Conservation (phyloP, 2,888 invertebrate species). For the Melinaea marsaeus region DNA sequence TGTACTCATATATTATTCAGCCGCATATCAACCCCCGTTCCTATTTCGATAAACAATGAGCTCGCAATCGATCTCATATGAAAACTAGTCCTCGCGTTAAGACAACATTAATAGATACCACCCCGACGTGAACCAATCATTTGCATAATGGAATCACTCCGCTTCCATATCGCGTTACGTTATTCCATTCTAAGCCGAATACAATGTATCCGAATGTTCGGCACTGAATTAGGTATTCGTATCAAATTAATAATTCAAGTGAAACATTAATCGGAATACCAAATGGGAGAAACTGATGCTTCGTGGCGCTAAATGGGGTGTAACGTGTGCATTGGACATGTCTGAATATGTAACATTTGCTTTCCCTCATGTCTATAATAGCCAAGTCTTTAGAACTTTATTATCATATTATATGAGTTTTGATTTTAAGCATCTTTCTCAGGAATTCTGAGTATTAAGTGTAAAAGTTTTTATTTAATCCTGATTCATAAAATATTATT, state of each 20-base stretch:
- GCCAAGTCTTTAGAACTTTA: slow-evolving; percentile 20
- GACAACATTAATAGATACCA: slow-evolving; percentile 16
- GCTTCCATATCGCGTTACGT: slow-evolving; percentile 20
- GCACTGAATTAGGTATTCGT: slow-evolving; percentile 24
- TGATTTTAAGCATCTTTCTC: background rate
- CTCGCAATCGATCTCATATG: slow-evolving; percentile 12
- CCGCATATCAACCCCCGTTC: slow-evolving; percentile 9
- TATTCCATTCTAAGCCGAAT: slow-evolving; percentile 12
- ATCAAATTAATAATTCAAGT: slow-evolving; percentile 26
- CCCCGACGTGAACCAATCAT: slow-evolving; percentile 20
- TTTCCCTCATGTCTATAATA: slow-evolving; percentile 3
- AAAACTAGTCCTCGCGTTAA: slow-evolving; percentile 14
- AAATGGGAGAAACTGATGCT: slow-evolving; percentile 17
- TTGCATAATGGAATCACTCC: slow-evolving; percentile 26
- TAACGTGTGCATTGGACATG: slow-evolving; percentile 1
- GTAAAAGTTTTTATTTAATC: no score
- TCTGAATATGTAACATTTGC: slow-evolving; percentile 18
- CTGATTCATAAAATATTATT: no score
- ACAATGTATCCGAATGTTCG: slow-evolving; percentile 7
- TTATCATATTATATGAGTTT: background rate
- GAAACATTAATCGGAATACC: slow-evolving; percentile 21
- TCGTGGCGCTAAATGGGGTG: slow-evolving; percentile 20
- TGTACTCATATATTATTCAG: slow-evolving; percentile 13
- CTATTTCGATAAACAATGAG: slow-evolving; percentile 6
- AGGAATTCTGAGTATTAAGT: background rate